Evolutionary conservation across 2,113 vertebrate species (phyloP).

Genomic region (Pao palembangensis): DNA sequence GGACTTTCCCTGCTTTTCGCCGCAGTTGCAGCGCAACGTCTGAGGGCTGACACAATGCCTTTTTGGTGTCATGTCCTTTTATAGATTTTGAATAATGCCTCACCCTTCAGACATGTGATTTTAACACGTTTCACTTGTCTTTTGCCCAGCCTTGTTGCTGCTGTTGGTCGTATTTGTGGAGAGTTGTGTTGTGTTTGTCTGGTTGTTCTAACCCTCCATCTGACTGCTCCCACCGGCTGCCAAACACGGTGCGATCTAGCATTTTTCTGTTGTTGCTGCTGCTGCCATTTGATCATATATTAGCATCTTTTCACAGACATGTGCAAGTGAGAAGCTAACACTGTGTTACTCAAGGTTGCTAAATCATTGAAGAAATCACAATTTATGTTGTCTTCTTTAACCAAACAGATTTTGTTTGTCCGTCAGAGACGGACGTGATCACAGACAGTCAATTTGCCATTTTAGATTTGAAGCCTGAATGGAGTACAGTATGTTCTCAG

Average conservation of each 20-base stretch:
- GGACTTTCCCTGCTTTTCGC: constrained; percentile 58
- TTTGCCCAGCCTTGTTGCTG: constrained; percentile 15
- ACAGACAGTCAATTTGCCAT: constrained; percentile 29
- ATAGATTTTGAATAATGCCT: constrained; percentile 34
- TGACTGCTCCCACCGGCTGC: constrained; percentile 65
- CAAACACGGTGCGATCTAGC: constrained; percentile 61
- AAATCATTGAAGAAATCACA: constrained; percentile 24
- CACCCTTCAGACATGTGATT: constrained; percentile 45
- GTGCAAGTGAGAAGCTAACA: constrained; percentile 35
- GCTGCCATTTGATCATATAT: constrained; percentile 62
- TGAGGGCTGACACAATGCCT: constrained; percentile 26
- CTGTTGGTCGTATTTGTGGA: constrained; percentile 51
- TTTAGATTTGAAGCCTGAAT: constrained; percentile 26
- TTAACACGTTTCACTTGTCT: constrained; percentile 38
- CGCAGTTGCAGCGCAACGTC: constrained; percentile 40
- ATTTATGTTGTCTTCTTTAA: constrained; percentile 32
- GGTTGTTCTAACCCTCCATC: constrained; percentile 65
- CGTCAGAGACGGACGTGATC: constrained; percentile 39
- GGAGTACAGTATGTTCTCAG: constrained; percentile 6
- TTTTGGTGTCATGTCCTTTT: constrained; percentile 31
- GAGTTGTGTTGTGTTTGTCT: constrained; percentile 59
- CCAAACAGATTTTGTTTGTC: constrained; percentile 22
- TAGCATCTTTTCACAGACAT: constrained; percentile 46
- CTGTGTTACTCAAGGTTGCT: constrained; percentile 35
- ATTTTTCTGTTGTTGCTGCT: constrained; percentile 47